These are phyloP conservation scores for Aptenodytes forsteri DNA, from an alignment of 2,113 vertebrate species.

Conservation along the genomic window DNA sequence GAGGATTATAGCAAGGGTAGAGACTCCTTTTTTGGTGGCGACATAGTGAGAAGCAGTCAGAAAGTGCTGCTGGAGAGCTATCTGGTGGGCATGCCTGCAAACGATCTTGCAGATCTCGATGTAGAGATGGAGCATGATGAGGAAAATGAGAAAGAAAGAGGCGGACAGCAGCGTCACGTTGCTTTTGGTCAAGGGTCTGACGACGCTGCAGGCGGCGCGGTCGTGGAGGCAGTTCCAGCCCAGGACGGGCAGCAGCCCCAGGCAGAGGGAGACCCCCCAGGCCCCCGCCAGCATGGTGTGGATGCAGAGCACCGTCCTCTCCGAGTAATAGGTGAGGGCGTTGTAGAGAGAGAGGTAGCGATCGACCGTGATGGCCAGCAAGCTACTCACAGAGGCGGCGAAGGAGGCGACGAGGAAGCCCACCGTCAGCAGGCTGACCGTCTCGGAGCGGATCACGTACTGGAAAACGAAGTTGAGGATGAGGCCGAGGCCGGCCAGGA, in stretches of 20 bases:
- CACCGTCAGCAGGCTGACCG: slow-evolving; percentile 91
- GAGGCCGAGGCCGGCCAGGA: slow-evolving; percentile 92
- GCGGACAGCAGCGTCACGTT: slow-evolving; percentile 88
- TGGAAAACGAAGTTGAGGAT: slow-evolving; percentile 97
- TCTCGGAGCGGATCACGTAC: slow-evolving; percentile 92
- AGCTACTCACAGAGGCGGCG: slow-evolving; percentile 93
- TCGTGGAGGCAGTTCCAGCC: slow-evolving; percentile 96
- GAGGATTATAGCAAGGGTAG: slow-evolving; percentile 92
- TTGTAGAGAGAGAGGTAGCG: slow-evolving; percentile 97
- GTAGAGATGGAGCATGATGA: slow-evolving; percentile 93
- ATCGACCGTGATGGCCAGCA: slow-evolving; percentile 95
- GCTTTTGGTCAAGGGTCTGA: slow-evolving; percentile 89
- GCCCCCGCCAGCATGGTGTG: slow-evolving; percentile 89
- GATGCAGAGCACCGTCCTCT: slow-evolving; percentile 89
- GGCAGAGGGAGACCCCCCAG: slow-evolving; percentile 89
- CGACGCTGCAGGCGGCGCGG: slow-evolving; percentile 86
- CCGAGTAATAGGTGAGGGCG: slow-evolving; percentile 95
- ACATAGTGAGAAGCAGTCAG: slow-evolving; percentile 91
- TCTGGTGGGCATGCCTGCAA: slow-evolving; percentile 95
- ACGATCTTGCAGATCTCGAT: slow-evolving; percentile 97
- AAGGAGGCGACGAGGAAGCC: slow-evolving; percentile 97
- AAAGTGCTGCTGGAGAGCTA: slow-evolving; percentile 98
- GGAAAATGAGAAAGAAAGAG: slow-evolving; percentile 90
- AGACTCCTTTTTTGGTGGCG: slow-evolving; percentile 93
- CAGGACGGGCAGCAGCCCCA: slow-evolving; percentile 90